Evolutionary conservation across 1,140 invertebrate species (phyloP).

Genomic region (Nautilus pompilius): DNA sequence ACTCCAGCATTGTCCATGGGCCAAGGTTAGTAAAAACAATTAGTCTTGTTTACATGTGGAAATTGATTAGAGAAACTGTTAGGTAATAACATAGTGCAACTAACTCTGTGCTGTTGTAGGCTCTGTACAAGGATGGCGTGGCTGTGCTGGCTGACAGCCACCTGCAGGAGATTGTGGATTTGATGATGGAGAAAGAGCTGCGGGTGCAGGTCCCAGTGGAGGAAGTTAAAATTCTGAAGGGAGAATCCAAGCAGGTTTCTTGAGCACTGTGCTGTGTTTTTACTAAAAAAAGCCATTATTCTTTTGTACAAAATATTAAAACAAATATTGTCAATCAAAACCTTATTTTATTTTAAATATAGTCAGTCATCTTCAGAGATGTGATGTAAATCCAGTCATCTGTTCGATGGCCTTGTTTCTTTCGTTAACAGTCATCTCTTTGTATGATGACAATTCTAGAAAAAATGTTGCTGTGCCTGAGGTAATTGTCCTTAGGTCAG

Average conservation of each 20-base stretch:
- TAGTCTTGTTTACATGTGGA: no score
- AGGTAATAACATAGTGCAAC: no score
- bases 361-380: constrained; percentile 98
- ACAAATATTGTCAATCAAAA: no score
- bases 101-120: no score
- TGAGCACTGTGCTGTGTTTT: no score
- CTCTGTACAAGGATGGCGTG: constrained; percentile 52
- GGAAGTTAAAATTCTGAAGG: constrained; percentile 53
- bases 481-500: constrained; percentile 73
- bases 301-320: no score
- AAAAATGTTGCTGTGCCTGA: constrained; percentile 83
- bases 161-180: constrained; percentile 51
- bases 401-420: constrained; percentile 30
- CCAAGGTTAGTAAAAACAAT: no score
- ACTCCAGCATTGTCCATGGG: no score
- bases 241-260: no score
- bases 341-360: no score
- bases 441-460: constrained; percentile 81
- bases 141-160: constrained; percentile 42
- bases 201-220: constrained; percentile 55
- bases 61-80: no score
- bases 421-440: constrained; percentile 26
- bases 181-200: constrained; percentile 57
- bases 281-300: no score
- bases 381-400: constrained; percentile 81